These are phyloP conservation scores for Theristicus caerulescens DNA, from an alignment of 2,113 vertebrate genomes.

Conservation along the genomic window DNA sequence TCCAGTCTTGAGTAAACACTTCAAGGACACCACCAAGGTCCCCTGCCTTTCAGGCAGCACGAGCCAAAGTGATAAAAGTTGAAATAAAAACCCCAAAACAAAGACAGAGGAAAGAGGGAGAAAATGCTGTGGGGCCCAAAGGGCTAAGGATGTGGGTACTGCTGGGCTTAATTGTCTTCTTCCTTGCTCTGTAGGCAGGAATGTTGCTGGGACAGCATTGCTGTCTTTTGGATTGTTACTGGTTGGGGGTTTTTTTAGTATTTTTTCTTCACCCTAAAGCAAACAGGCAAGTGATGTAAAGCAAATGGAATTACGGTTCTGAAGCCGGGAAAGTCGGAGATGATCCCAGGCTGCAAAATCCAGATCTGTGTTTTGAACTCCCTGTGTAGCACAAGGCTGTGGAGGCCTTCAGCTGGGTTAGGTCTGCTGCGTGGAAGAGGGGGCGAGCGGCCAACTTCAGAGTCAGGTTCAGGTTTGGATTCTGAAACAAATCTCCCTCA, in stretches of 20 bases:
- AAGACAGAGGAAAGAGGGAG: neutral
- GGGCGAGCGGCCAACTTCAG: neutral
- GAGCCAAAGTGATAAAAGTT: conserved; percentile 25
- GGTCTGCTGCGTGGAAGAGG: neutral
- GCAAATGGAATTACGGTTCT: neutral
- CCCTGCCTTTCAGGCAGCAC: neutral
- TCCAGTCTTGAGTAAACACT: neutral
- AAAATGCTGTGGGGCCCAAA: conserved; percentile 16
- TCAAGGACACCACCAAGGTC: neutral
- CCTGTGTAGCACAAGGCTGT: neutral
- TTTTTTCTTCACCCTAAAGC: neutral
- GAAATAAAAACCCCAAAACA: neutral
- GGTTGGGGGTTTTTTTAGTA: neutral
- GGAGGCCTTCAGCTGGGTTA: neutral
- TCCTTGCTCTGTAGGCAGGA: neutral
- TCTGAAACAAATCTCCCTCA: neutral
- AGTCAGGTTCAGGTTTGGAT: neutral
- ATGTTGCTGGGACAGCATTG: neutral
- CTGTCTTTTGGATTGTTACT: conserved; percentile 4
- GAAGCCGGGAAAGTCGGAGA: neutral
- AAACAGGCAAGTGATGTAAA: neutral
- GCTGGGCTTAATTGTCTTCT: conserved; percentile 27
- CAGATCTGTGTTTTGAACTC: neutral
- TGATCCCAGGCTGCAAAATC: neutral
- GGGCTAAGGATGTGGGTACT: conserved; percentile 35